Evolutionary conservation across 2,797 vertebrate species (phyloP).

Genomic region (Fratercula arctica): DNA sequence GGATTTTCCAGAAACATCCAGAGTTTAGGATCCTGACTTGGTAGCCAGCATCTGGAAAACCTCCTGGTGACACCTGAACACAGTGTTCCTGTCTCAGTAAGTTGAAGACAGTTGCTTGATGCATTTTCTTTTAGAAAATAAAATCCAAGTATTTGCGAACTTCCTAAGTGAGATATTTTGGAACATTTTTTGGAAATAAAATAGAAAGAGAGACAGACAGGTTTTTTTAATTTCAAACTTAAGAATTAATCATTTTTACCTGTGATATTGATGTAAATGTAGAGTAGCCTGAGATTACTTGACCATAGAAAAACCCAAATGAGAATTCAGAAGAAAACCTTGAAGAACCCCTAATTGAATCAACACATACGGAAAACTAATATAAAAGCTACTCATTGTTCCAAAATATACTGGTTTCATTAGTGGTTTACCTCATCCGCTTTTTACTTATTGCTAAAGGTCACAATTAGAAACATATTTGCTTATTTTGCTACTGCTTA

Average conservation of each 20-base stretch:
- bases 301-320: not conserved
- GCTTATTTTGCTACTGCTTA: constrained; percentile 53
- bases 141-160: not conserved
- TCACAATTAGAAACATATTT: constrained; percentile 70
- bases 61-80: rapidly evolving
- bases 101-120: not conserved
- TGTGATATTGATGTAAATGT: not conserved
- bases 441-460: constrained; percentile 46
- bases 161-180: not conserved
- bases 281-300: not conserved
- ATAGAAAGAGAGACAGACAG: not conserved
- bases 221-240: not conserved
- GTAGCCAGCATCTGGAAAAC: not conserved
- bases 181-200: not conserved
- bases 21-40: not conserved
- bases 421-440: constrained; percentile 51
- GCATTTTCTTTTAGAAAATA: not conserved
- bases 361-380: constrained; percentile 39
- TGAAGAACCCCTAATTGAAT: constrained; percentile 30
- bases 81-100: not conserved
- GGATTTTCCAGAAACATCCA: not conserved
- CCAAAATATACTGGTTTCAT: constrained; percentile 54
- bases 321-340: not conserved
- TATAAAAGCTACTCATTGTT: constrained; percentile 42
- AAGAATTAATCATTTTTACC: not conserved